Base-by-base conservation (phyloP, 2,888 invertebrate species). In the Sinodicranocentrus sp. region DNA sequence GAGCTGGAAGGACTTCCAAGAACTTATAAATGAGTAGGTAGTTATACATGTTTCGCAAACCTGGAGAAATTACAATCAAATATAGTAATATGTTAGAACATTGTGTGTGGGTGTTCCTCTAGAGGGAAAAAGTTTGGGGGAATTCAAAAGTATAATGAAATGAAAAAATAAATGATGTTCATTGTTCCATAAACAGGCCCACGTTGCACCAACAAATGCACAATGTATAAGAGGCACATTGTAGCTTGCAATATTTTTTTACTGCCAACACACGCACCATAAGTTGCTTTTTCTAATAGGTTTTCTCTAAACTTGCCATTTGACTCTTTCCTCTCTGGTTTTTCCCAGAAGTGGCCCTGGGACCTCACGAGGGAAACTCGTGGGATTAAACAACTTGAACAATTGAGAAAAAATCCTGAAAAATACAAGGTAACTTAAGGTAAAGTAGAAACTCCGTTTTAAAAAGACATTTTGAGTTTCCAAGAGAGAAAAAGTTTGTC, bases 301-400 rank as follows among this genome's bases (percentile, higher is more conserved):
- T n/a, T n/a, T n/a, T 10, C 48, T 48, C n/a, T 33, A 1, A 52
- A 70, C 70, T 21, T 52, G 5, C n/a, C 52, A 52, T 52, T 52
- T 19, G 15, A 15, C 52, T 19, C 21, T 57, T 57, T 17, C 10
- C 25, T 52, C 52, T 57, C 52, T n/a, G n/a, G 52, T 67, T 67
- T 33, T 63, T 67, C 13, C 15, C 21, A 6, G 28, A 43, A 39
- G 23, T n/a, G n/a, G 43, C 10, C 67, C 23, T 54, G 6, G 23
- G 15, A 48, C 23, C 19, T 59, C n/a, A n/a, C n/a, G n/a, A n/a
- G n/a, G n/a, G n/a, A n/a, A n/a, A n/a, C n/a, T n/a, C n/a, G n/a
- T 23, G 15, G 59, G 39, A 72, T 72, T 72, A 72, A 59, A 72
- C 39, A 72, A 72, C 21, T 72, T 72, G 72, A 26, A 43, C 72